Percentiles rank a stretch among this genome's conserved stretches.
Conservation (phyloP, 2,797 vertebrate genomes). For the Arnoldichthys spilopterus region DNA sequence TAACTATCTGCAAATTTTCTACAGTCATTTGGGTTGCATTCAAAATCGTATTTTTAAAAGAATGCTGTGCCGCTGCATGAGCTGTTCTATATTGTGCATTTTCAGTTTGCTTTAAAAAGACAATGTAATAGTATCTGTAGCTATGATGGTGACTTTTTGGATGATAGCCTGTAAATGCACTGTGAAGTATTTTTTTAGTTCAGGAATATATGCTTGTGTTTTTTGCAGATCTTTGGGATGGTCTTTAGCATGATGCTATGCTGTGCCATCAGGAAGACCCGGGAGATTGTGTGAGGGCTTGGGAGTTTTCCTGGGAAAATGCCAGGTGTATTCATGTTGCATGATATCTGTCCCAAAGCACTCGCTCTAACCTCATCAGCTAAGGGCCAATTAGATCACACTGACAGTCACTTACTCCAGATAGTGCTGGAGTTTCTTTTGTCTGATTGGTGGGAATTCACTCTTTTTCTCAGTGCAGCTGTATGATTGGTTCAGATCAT, state of each 20-base stretch:
- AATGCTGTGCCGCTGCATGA: background rate
- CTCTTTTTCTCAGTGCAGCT: conserved; percentile 50
- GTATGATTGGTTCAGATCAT: conserved; percentile 33
- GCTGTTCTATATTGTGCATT: background rate
- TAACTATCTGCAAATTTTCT: background rate
- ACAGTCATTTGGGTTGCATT: too few relatives aligned
- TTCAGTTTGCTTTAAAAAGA: background rate
- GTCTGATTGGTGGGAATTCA: conserved; percentile 53
- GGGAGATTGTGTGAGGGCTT: conserved; percentile 88
- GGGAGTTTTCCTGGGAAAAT: conserved; percentile 23
- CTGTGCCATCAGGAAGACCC: conserved; percentile 92
- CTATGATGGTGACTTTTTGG: background rate
- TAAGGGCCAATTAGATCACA: conserved; percentile 68
- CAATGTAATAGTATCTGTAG: background rate
- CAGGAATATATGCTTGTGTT: background rate
- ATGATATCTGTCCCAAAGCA: conserved; percentile 76
- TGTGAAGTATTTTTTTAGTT: background rate
- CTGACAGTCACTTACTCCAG: conserved; percentile 52
- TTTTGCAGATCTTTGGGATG: conserved; percentile 91
- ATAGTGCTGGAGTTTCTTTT: conserved; percentile 55
- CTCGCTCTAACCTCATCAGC: conserved; percentile 70
- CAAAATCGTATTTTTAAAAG: too few relatives aligned
- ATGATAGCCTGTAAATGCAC: background rate
- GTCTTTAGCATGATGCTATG: conserved; percentile 97
- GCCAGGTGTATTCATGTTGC: conserved; percentile 71